Base-by-base conservation (phyloP, 2,888 invertebrate species). In the Mesoligia furuncula region DNA sequence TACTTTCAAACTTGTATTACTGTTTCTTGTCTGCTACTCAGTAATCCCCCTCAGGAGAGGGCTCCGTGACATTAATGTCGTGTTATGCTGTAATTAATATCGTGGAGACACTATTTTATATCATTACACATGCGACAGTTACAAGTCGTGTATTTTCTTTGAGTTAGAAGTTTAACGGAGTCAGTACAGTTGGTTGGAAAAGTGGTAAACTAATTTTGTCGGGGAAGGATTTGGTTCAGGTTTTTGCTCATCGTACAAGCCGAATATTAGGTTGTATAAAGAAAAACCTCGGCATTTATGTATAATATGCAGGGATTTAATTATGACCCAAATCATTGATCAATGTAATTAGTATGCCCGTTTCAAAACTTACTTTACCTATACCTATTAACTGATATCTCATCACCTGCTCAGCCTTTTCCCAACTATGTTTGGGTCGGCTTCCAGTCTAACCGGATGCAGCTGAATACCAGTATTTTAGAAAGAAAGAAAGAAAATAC, bases 11-110 rank as follows among this genome's bases (percentile, higher is more conserved):
- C 48, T 88, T 84, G 75, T 79, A 76, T 79, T 89, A 83, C 88
- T 86, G 89, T 79, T 79, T 65, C 61, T 70, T 65, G 69, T 79
- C 81, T 89, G 61, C 42, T n/a, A 42, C 64, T 15, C n/a, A 61
- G 7, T 51, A 81, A 79, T 78, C 86, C 86, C 82, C 89, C 86
- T 79, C 79, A 48, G 69, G 84, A 88, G 80, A 79, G 75, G 81
- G 80, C 87, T 84, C 90, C 87, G 89, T 81, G 85, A 91, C 91
- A 81, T 83, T 93, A 94, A 93, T 95, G 93, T 92, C 96, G 94
- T 96, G 96, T 94, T 93, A 92, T 88, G 84, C 88, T 90, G 94
- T 95, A 96, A 96, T 96, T 96, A 96, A 96, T 96, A 95, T 94
- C 90, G 91, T 87, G 88, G 88, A 92, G 93, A 92, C 93, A 94